These are phyloP conservation scores for Enteromius unitaeniatus DNA, from an alignment of 2,797 vertebrate species.

Conservation along the genomic window DNA sequence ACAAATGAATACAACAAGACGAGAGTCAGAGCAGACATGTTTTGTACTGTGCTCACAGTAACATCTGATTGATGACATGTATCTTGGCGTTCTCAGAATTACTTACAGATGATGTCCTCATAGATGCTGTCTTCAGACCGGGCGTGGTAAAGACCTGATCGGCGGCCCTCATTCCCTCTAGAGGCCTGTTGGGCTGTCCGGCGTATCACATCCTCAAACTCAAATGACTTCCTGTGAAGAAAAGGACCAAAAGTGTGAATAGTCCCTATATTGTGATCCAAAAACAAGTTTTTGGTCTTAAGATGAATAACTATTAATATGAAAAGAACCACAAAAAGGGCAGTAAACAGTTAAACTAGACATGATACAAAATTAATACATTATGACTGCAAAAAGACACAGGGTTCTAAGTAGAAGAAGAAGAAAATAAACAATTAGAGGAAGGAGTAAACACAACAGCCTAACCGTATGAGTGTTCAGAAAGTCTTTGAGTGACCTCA, in stretches of 20 bases:
- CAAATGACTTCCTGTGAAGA: constrained; percentile 92
- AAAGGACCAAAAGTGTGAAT: background rate
- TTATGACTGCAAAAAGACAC: background rate
- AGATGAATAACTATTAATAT: background rate
- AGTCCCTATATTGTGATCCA: background rate
- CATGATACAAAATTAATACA: background rate
- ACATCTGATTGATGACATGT: constrained; percentile 34
- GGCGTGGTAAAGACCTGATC: constrained; percentile 83
- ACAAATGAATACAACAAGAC: background rate
- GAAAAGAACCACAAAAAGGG: background rate
- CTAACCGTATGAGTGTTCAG: constrained; percentile 44
- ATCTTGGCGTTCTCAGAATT: constrained; percentile 22
- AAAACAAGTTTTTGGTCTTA: background rate
- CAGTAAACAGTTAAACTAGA: background rate
- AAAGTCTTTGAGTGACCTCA: constrained; percentile 65
- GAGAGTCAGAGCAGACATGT: constrained; percentile 8
- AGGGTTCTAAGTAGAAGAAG: constrained; percentile 2
- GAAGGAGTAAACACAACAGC: constrained; percentile 30
- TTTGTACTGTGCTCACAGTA: constrained; percentile 4
- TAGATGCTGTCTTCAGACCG: constrained; percentile 97
- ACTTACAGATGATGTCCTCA: constrained; percentile 94
- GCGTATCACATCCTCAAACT: constrained; percentile 93
- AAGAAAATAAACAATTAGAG: constrained; percentile 33
- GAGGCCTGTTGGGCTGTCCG: constrained; percentile 76
- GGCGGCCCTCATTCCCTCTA: constrained; percentile 70